Percentiles rank a stretch among this genome's conserved stretches.
phyloP scores from a whole-genome alignment of 1,140 invertebrate species.

The Oryzaephilus surinamensis region DNA sequence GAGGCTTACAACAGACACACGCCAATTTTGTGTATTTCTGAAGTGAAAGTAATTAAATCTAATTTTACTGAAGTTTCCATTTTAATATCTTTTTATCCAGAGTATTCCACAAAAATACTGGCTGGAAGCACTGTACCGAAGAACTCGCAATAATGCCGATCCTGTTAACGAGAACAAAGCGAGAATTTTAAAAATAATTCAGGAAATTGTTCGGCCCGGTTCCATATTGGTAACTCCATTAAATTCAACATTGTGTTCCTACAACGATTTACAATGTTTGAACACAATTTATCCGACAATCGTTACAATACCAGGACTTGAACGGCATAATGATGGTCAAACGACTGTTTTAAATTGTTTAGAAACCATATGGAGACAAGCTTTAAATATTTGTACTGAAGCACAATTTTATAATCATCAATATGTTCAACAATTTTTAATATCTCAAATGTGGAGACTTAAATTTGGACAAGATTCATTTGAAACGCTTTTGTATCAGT shows the following conservation, averaged over 20 bases:
- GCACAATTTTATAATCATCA: slow-evolving; percentile 9
- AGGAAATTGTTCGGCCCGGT: slow-evolving; percentile 6
- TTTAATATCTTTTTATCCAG: slow-evolving; percentile 2
- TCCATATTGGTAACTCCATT: slow-evolving; percentile 4
- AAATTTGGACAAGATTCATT: slow-evolving; percentile 3
- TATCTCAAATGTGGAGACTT: slow-evolving; percentile 5
- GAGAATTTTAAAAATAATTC: slow-evolving; percentile 1
- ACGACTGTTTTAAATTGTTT: slow-evolving; percentile 2
- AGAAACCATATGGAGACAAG: slow-evolving; percentile 5
- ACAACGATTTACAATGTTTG: slow-evolving; percentile 5
- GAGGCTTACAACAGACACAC: slow-evolving; percentile 33
- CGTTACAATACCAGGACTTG: slow-evolving; percentile 3
- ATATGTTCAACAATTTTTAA: slow-evolving; percentile 6
- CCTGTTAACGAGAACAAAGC: slow-evolving; percentile 2
- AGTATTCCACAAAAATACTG: slow-evolving; percentile 6
- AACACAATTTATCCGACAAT: slow-evolving; percentile 3
- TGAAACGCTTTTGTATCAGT: slow-evolving; percentile 4
- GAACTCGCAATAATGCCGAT: background rate
- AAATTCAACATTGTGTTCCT: slow-evolving; percentile 7
- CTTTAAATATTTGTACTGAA: slow-evolving; percentile 6
- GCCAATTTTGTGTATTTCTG: slow-evolving; percentile 41
- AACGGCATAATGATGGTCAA: slow-evolving; percentile 2
- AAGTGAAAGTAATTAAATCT: slow-evolving; percentile 25
- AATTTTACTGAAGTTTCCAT: background rate
- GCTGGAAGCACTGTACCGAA: slow-evolving; percentile 7